These are phyloP conservation scores for Halocaridina rubra DNA, from an alignment of 2,888 invertebrate species.

Conservation along the genomic window DNA sequence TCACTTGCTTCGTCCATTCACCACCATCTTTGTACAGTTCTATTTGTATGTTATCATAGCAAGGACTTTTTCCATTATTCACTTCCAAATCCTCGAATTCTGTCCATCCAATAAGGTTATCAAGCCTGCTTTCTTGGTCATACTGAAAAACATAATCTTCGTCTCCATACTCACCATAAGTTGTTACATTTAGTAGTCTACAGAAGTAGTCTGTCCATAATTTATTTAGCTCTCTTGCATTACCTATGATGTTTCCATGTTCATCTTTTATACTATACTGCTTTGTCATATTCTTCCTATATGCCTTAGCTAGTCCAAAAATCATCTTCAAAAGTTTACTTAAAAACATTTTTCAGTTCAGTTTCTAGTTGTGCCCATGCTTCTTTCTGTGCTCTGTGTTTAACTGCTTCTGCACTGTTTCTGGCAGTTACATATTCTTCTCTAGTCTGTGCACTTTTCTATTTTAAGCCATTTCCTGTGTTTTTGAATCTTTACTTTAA, in stretches of 20 bases:
- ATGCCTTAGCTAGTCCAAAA: background rate
- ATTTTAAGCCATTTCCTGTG: background rate
- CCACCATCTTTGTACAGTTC: no score
- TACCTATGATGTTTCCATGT: background rate
- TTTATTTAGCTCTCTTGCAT: background rate
- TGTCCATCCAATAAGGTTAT: no score
- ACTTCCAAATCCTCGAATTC: no score
- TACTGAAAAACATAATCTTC: background rate
- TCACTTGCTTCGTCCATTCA: no score
- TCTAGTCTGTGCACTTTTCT: background rate
- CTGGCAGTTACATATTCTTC: background rate
- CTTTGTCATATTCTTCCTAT: background rate
- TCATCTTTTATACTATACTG: background rate
- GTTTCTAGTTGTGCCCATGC: background rate
- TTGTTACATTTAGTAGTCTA: background rate
- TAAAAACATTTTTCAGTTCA: background rate
- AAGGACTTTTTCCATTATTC: no score
- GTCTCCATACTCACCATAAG: background rate
- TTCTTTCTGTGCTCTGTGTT: background rate
- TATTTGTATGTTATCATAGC: no score
- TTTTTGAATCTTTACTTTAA: background rate
- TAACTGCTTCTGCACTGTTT: background rate
- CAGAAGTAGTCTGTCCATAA: background rate
- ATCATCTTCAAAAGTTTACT: background rate
- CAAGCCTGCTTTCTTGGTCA: background rate